Evolutionary conservation across 2,888 invertebrate species (phyloP).

Genomic region (Pterobdella sp.): DNA sequence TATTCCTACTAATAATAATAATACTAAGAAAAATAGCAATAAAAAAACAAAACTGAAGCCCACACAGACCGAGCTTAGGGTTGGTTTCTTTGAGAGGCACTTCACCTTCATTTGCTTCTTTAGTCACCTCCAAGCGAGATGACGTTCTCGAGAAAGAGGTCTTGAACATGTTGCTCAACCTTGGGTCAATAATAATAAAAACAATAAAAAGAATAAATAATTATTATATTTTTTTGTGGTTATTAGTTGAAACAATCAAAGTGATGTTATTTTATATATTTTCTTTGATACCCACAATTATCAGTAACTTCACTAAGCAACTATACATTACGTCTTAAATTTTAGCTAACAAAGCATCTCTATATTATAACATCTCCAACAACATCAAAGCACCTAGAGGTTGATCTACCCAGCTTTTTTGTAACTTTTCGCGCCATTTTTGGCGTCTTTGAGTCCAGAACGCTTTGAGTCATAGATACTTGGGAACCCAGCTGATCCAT

Average conservation of each 20-base stretch:
- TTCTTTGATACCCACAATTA: no score
- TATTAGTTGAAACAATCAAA: no score
- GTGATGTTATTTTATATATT: no score
- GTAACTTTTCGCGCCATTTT: not conserved
- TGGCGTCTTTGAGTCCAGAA: not conserved
- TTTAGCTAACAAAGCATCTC: no score
- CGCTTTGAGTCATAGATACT: not conserved
- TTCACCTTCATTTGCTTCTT: slow-evolving; percentile 4
- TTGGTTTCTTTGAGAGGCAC: not conserved
- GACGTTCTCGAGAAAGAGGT: not conserved
- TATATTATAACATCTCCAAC: not conserved
- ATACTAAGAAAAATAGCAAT: not conserved
- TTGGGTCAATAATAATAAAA: not conserved
- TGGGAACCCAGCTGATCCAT: not conserved
- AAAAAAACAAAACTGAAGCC: not conserved
- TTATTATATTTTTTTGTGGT: no score
- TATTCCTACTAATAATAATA: not conserved
- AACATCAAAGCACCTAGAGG: not conserved
- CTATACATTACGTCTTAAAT: no score
- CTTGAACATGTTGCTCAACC: slow-evolving; percentile 16
- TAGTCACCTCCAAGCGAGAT: slow-evolving; percentile 15
- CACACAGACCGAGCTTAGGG: not conserved
- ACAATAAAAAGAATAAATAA: no score
- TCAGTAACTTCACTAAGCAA: no score
- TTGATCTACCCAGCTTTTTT: not conserved